A percentile compares a stretch with the other conserved stretches of the same genome.
Conservation (phyloP, 2,888 invertebrate species). For the Nemotelus nigrinus region DNA sequence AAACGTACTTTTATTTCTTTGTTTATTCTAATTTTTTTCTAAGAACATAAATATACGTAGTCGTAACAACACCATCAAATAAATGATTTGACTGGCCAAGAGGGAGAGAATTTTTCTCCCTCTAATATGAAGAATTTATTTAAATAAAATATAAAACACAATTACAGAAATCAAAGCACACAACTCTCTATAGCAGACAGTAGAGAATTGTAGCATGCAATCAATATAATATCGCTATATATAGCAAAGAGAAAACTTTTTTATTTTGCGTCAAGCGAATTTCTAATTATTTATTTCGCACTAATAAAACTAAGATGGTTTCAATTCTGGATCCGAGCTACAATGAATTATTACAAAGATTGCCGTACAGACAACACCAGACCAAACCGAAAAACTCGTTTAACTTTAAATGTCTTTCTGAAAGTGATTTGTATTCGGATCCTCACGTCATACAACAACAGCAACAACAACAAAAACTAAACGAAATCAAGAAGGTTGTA, state of each 20-base stretch:
- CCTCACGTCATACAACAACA: background rate
- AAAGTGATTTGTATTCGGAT: slow-evolving; percentile 6
- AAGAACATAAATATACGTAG: slow-evolving; percentile 5
- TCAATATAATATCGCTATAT: background rate
- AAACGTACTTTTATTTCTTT: background rate
- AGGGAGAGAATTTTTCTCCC: background rate
- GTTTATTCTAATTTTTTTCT: slow-evolving; percentile 23
- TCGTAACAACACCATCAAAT: background rate
- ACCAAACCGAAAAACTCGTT: slow-evolving; percentile 3
- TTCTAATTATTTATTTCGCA: no score
- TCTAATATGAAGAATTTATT: no score
- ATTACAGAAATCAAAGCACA: slow-evolving; percentile 43
- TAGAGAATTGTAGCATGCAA: slow-evolving; percentile 51
- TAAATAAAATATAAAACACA: no score
- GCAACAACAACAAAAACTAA: background rate
- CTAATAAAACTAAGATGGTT: background rate
- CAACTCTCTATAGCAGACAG: slow-evolving; percentile 51
- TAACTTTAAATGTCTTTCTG: background rate
- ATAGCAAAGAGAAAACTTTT: no score
- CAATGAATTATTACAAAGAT: background rate
- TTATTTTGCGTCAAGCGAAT: no score
- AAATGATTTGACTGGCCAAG: background rate
- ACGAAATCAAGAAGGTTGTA: background rate
- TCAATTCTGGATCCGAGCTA: background rate
- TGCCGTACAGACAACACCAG: slow-evolving; percentile 22